Evolutionary conservation across 1,140 invertebrate genomes (phyloP), one percentile per base, ranked within the genome.

Genomic region (Plodia interpunctella): DNA sequence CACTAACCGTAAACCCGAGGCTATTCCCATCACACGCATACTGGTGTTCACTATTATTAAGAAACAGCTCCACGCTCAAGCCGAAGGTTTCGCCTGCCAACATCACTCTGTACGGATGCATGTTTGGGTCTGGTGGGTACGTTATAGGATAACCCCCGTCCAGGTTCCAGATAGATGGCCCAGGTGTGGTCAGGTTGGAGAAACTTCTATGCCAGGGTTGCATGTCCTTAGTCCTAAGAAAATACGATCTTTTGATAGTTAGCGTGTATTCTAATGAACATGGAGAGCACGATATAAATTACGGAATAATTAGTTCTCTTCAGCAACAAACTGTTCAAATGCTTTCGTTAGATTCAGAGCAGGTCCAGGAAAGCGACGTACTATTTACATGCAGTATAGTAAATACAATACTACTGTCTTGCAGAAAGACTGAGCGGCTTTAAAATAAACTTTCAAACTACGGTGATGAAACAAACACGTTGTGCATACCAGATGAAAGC

Each of bases 11-110:
- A 58, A 89, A 90, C 9, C 88, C 88, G 28, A 83, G 59, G 49
- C 83, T 86, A 18, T 74, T 72, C 4, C 85, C 87, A 66, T 90
- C 86, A 58, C 88, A 90, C 18, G 65, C 74, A 19, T 70, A 74
- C 57, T 90, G 88, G 57, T 84, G 80, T 30, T 90, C 86, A 51
- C 79, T 84, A 11, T 55, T 80, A 56, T 90, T 90, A 0, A 90
- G 50, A 53, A 78, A 84, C 21, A 90, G 63, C 44, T 90, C 86
- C 5, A 90, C 66, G 0, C 72, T 72, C 8, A 90, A 44, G 0
- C 87, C 86, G 57, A 83, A 80, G 0, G 69, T 55, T 60, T 90
- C 86, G 52, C 88, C 87, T 0, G 83, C 78, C 2, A 76, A 72
- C 76, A 84, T 85, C 0, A 87, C 78, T 49, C 88, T 78, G 21